Evolutionary conservation across 2,797 vertebrate genomes (phyloP).

Genomic region (Catostomus latipinnis): DNA sequence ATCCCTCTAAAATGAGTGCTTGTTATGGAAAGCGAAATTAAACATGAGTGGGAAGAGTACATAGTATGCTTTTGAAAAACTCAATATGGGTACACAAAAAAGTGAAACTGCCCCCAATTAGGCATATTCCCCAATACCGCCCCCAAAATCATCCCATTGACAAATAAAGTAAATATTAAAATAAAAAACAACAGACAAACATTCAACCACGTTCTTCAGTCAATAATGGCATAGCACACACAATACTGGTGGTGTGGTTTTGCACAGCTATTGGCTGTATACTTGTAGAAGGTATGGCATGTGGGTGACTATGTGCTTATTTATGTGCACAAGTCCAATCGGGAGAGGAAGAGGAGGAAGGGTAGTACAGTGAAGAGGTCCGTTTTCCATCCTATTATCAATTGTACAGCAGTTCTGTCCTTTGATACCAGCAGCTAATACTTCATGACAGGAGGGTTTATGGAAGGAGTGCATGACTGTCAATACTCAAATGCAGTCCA

Average conservation of each 20-base stretch:
- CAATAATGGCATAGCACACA: conserved; percentile 71
- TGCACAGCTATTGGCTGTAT: conserved; percentile 65
- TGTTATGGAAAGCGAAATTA: conserved; percentile 49
- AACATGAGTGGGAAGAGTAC: conserved; percentile 62
- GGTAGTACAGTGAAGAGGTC: conserved; percentile 83
- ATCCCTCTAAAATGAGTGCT: conserved; percentile 55
- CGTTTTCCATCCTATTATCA: conserved; percentile 74
- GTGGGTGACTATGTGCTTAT: conserved; percentile 65
- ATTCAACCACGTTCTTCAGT: conserved; percentile 74
- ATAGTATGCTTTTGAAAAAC: conserved; percentile 48
- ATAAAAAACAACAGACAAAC: conserved; percentile 47
- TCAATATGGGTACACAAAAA: conserved; percentile 25
- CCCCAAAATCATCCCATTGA: conserved; percentile 27
- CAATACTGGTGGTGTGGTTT: conserved; percentile 80
- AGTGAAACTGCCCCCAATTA: conserved; percentile 40
- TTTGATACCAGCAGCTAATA: conserved; percentile 62
- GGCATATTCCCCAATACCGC: conserved; percentile 52
- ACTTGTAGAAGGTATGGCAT: conserved; percentile 60
- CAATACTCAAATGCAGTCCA: conserved; percentile 70
- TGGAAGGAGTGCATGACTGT: conserved; percentile 70
- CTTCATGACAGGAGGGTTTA: conserved; percentile 64
- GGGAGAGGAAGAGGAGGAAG: conserved; percentile 62
- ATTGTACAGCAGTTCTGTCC: conserved; percentile 70
- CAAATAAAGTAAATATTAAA: conserved; percentile 49
- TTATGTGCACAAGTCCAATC: conserved; percentile 71